Evolutionary conservation across 2,888 invertebrate genomes (phyloP).

Genomic region (Folsomia candida): DNA sequence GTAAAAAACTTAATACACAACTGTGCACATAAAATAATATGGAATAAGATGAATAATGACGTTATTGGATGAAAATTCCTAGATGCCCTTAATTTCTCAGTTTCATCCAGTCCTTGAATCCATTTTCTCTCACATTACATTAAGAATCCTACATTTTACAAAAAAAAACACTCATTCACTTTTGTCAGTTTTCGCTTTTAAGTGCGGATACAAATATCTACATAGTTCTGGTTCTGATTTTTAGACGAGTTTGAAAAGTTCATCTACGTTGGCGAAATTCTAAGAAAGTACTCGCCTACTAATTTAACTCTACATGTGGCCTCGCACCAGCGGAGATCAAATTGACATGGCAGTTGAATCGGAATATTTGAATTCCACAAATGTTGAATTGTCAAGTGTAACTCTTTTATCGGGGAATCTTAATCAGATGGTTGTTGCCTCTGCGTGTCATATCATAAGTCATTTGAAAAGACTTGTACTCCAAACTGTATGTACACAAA

Average conservation of each 20-base stretch:
- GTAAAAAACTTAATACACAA: too few species aligned
- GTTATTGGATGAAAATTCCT: neutral
- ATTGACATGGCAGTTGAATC: neutral
- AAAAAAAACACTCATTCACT: neutral
- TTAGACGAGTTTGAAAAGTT: neutral
- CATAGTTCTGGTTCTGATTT: neutral
- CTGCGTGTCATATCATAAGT: too few species aligned
- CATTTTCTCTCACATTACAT: neutral
- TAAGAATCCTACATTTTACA: neutral
- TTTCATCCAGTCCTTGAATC: neutral
- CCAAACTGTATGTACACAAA: too few species aligned
- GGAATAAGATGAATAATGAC: neutral
- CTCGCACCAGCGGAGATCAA: neutral
- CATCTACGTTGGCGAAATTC: too few species aligned
- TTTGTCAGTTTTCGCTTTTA: neutral
- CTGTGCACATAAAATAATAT: too few species aligned
- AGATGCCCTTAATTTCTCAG: too few species aligned
- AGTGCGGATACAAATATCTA: neutral
- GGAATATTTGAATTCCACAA: neutral
- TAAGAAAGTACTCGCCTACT: too few species aligned
- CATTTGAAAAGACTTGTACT: too few species aligned
- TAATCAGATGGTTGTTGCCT: too few species aligned
- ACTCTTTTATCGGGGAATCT: neutral
- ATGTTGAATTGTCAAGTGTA: slow-evolving; percentile 12
- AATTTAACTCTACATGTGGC: slow-evolving; percentile 16